Conservation (phyloP, 2,113 vertebrate genomes). For the Antennarius striatus region DNA sequence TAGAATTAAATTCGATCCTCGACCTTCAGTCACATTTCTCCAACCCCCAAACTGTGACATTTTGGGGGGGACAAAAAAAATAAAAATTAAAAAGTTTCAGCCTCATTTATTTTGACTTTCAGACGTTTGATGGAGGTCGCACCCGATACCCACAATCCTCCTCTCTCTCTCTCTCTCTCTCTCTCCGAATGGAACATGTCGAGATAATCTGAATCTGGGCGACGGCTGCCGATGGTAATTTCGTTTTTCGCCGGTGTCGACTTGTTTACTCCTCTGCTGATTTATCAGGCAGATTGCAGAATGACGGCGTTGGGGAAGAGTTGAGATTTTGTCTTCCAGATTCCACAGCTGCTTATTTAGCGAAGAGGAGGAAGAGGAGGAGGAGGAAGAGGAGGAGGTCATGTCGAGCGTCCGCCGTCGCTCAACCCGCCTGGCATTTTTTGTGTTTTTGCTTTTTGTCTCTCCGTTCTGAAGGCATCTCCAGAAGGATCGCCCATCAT, state of each 20-base stretch:
- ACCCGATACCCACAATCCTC: too few relatives aligned
- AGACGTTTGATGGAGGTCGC: background rate
- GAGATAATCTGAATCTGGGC: constrained; percentile 42
- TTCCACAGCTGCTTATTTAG: constrained; percentile 50
- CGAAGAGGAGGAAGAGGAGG: constrained; percentile 36
- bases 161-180: background rate
- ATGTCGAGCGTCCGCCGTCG: constrained; percentile 45
- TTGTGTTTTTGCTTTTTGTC: constrained; percentile 57
- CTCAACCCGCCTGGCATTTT: constrained; percentile 50
- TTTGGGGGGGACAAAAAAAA: background rate
- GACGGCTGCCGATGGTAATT: constrained; percentile 42
- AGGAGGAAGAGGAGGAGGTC: constrained; percentile 43
- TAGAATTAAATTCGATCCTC: background rate
- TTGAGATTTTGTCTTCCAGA: constrained; percentile 59
- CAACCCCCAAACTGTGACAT: background rate
- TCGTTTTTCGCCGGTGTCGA: constrained; percentile 35
- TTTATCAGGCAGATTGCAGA: constrained; percentile 37
- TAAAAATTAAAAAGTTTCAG: background rate
- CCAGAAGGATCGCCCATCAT: constrained; percentile 59
- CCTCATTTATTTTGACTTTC: background rate
- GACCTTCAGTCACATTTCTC: background rate
- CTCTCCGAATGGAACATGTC: constrained; percentile 12
- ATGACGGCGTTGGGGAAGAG: constrained; percentile 35
- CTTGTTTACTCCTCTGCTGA: constrained; percentile 12
- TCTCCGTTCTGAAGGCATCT: constrained; percentile 30